Base-by-base conservation (phyloP, 2,888 invertebrate genomes). In the Xanthostigma xanthostigma region DNA sequence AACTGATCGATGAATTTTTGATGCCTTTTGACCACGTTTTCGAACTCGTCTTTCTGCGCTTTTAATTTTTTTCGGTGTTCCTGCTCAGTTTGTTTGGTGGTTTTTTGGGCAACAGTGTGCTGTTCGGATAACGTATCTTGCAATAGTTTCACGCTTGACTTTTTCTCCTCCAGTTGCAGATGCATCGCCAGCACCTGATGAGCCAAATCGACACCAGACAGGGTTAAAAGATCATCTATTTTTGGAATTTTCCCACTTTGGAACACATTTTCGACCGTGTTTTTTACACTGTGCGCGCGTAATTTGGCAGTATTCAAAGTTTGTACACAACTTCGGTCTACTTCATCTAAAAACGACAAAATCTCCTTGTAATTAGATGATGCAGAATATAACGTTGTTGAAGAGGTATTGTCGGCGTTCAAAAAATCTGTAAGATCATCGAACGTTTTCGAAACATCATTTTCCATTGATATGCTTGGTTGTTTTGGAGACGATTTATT, bases 1-100 rank as follows among this genome's bases (percentile, higher is more conserved):
- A 90, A 61, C 70, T 83, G 84, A 60, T 89, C 88, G 44, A 89
- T 86, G 55, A 89, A 88, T 51, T 75, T 82, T 61, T 90, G 89
- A 61, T 89, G 89, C 11, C 89, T 71, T 54, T 80, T 78, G 17
- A 89, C 76, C 1, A 83, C 74, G 2, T 64, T 73, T 58, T 88
- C 87, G 57, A 81, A 85, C 56, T 88, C 86, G 27, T 78, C 73
- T 60, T 81, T 80, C 56, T 80, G 77, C 35, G 73, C 68, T 14
- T 72, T 70, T 48, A 79, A 56, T 51, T 70, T 71, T 3, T 69
- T 62, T 14, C 64, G 61, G 49, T 69, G 68, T 36, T 68, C 67
- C 27, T 64, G 62, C 40, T 70, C 68, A 27, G 63, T 64, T 41
- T 67, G 63, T 36, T 63, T 64, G 2, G 66, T 64, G 35, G 69